Conservation (phyloP, 2,797 vertebrate species). For the Intellagama lesueurii region DNA sequence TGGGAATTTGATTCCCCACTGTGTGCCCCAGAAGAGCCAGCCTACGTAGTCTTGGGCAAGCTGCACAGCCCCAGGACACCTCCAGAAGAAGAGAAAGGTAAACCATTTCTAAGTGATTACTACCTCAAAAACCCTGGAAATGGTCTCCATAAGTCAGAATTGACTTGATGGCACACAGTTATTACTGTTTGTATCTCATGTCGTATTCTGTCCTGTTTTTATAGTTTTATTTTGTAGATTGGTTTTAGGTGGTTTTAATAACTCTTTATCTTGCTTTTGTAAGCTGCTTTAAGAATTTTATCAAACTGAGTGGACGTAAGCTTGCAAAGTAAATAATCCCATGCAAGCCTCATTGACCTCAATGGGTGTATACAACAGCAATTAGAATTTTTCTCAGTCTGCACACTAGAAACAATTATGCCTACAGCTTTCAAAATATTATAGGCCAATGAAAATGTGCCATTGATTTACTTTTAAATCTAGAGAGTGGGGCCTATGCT, state of each 20-base stretch:
- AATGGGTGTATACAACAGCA: background rate
- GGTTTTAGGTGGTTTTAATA: background rate
- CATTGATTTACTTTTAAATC: background rate
- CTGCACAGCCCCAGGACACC: no score
- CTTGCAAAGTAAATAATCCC: background rate
- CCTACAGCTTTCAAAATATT: background rate
- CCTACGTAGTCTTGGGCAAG: no score
- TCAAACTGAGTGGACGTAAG: background rate
- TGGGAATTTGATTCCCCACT: no score
- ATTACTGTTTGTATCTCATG: background rate
- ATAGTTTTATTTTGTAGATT: slow-evolving; percentile 5
- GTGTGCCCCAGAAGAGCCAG: no score
- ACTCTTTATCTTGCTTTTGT: background rate
- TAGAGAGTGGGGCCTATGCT: background rate
- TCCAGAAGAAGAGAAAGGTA: no score
- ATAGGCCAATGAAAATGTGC: background rate
- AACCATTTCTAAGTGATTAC: no score
- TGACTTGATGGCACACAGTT: no score
- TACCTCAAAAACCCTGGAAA: no score
- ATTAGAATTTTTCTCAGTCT: slow-evolving; percentile 17
- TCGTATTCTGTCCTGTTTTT: background rate
- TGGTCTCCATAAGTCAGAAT: no score
- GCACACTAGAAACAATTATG: slow-evolving; percentile 6
- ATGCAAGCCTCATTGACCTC: background rate
- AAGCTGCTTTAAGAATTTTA: slow-evolving; percentile 20